These are phyloP conservation scores for Eptatretus atami DNA, from an alignment of 2,797 vertebrate genomes.

Conservation along the genomic window DNA sequence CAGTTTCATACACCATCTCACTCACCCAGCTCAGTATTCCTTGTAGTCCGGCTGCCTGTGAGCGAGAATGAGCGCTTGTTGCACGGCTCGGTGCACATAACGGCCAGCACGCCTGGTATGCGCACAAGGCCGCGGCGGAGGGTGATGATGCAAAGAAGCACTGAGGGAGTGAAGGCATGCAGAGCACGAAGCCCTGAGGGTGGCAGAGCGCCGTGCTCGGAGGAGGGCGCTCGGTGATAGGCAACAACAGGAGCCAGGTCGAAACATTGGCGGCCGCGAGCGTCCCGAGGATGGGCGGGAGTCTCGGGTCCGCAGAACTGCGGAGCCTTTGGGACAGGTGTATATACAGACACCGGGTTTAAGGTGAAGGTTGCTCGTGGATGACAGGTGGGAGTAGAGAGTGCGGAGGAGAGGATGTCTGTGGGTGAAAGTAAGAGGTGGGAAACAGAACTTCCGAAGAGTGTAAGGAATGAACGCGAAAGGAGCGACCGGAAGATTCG, in stretches of 20 bases:
- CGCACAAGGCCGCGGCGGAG: neutral
- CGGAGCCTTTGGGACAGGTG: too few relatives aligned
- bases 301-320: neutral
- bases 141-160: too few relatives aligned
- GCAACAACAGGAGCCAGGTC: slow-evolving; percentile 21
- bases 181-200: slow-evolving; percentile 15
- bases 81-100: slow-evolving; percentile 24
- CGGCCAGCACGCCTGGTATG: slow-evolving; percentile 20
- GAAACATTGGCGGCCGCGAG: slow-evolving; percentile 19
- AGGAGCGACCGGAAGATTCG: too few relatives aligned
- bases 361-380: too few relatives aligned
- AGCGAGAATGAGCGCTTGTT: slow-evolving; percentile 23
- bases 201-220: slow-evolving; percentile 22
- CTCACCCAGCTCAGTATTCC: slow-evolving; percentile 14
- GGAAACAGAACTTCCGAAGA: too few relatives aligned
- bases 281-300: neutral
- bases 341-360: too few relatives aligned
- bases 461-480: too few relatives aligned
- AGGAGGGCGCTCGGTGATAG: slow-evolving; percentile 22
- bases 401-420: too few relatives aligned
- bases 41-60: slow-evolving; percentile 15
- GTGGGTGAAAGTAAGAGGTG: too few relatives aligned
- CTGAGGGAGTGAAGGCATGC: slow-evolving; percentile 9
- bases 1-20: neutral
- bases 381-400: too few relatives aligned